Conservation (phyloP, 2,888 invertebrate genomes). For the Pseudeuparius sepicola region DNA sequence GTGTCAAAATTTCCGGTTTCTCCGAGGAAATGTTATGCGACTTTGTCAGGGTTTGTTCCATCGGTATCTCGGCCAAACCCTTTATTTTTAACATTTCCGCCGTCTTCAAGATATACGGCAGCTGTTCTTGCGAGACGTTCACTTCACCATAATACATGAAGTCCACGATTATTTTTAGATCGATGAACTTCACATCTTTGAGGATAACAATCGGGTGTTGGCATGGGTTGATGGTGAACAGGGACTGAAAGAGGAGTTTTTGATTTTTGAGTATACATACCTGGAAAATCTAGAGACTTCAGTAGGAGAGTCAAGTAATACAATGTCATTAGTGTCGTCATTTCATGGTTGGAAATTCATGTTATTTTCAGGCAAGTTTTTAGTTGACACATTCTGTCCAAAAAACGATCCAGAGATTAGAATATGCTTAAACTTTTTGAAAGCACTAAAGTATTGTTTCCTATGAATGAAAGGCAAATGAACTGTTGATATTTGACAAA, state of each 20-base stretch:
- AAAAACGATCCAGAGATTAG: too few relatives aligned
- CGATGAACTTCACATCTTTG: slow-evolving; percentile 78
- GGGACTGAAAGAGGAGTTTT: slow-evolving; percentile 52
- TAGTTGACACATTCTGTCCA: too few relatives aligned
- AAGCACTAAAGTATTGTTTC: too few relatives aligned
- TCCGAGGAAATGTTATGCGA: slow-evolving; percentile 51
- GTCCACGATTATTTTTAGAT: slow-evolving; percentile 79
- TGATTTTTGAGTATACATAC: too few relatives aligned
- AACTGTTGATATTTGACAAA: too few relatives aligned
- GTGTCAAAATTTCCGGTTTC: slow-evolving; percentile 43
- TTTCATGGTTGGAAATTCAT: too few relatives aligned
- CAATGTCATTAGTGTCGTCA: too few relatives aligned
- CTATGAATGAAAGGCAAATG: too few relatives aligned
- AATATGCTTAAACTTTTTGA: too few relatives aligned
- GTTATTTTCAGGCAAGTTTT: too few relatives aligned
- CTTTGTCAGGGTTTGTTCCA: slow-evolving; percentile 62
- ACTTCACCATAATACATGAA: slow-evolving; percentile 92
- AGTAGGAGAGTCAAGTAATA: too few relatives aligned
- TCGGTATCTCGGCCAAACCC: slow-evolving; percentile 76
- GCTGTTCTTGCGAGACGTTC: slow-evolving; percentile 80
- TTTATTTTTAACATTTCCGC: slow-evolving; percentile 82
- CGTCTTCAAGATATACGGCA: slow-evolving; percentile 70
- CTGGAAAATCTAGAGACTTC: too few relatives aligned
- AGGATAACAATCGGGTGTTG: slow-evolving; percentile 84
- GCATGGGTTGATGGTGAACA: slow-evolving; percentile 79